Base-by-base conservation (phyloP, 2,113 vertebrate species). In the Labeo rohita region DNA sequence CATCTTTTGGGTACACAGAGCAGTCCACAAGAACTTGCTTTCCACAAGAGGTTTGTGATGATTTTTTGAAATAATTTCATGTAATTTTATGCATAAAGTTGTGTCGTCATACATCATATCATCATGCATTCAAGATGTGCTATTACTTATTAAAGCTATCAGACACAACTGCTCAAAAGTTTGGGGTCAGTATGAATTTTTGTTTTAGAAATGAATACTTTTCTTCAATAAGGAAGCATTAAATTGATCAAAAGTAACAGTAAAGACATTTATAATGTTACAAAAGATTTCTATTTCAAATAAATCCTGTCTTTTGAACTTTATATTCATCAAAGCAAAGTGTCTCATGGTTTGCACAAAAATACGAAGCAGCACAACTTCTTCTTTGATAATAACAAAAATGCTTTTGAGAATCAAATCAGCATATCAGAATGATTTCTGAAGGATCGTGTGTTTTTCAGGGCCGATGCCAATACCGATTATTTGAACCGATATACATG, bases 1-100 rank as follows among this genome's bases (percentile, higher is more conserved):
- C 98, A 65, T 99, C 98, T 0, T 99, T 99, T 91, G 96, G 98
- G 78, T 99, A 99, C 89, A 99, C 97, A 0, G 98, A 99, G 84
- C 98, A 99, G 89, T 97, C 97, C 0, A 95, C 97, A 28, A 95
- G 96, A 90, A 96, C 95, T 39, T 99, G 98, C 89, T 99, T 99
- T 92, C 92, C 97, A 0, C 98, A 99, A 87, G 97, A 99, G 96
- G 98, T 98, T 93, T 45, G 82, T 70, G 4, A 50, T 78, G 8
- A 21, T 9, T 12, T 34, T 3, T n/a, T 39, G 2, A 15, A 2
- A 36, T 12, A 9, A 16, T 47, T 81, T 16, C 10, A 73, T 36
- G 70, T 36, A 56, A 56, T 56, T 21, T 18, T 6, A 21, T 21
- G 7, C 56, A 21, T 56, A 21, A 21, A 21, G 0, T 6, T 59